These are phyloP conservation scores for Pachymerium ferrugineum DNA, from an alignment of 2,888 invertebrate genomes.

Conservation along the genomic window DNA sequence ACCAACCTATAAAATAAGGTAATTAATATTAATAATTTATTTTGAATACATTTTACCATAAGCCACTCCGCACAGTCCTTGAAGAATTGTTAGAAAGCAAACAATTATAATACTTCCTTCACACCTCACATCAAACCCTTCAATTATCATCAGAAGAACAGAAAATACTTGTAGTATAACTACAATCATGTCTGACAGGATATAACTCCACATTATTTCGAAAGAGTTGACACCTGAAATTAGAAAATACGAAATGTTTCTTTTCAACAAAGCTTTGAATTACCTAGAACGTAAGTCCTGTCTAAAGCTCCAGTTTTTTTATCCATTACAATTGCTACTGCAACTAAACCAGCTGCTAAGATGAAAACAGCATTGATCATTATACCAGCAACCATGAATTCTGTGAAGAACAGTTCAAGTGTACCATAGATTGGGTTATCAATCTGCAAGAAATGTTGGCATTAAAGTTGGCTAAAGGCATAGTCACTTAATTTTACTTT, in stretches of 20 bases:
- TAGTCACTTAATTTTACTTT: background rate
- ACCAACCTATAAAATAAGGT: slow-evolving; percentile 59
- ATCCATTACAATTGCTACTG: background rate
- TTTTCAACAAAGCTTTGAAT: background rate
- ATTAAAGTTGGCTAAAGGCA: background rate
- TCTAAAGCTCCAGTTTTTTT: background rate
- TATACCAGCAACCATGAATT: background rate
- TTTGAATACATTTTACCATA: slow-evolving; percentile 63
- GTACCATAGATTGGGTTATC: background rate
- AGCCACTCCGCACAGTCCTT: slow-evolving; percentile 93
- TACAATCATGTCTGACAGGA: slow-evolving; percentile 87
- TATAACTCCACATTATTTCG: slow-evolving; percentile 88
- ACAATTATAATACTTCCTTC: slow-evolving; percentile 81
- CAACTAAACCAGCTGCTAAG: background rate
- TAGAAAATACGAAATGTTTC: background rate
- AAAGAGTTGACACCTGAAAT: slow-evolving; percentile 72
- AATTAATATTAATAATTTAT: background rate
- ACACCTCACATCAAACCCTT: slow-evolving; percentile 82
- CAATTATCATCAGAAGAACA: slow-evolving; percentile 83
- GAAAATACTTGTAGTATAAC: slow-evolving; percentile 90
- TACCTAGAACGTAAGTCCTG: background rate
- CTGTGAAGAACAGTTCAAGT: background rate
- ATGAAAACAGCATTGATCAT: background rate
- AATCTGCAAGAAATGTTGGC: background rate
- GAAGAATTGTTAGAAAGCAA: slow-evolving; percentile 74